Evolutionary conservation across 2,797 vertebrate species (phyloP), one percentile per base, ranked within the genome.

Genomic region (Amblyraja radiata): DNA sequence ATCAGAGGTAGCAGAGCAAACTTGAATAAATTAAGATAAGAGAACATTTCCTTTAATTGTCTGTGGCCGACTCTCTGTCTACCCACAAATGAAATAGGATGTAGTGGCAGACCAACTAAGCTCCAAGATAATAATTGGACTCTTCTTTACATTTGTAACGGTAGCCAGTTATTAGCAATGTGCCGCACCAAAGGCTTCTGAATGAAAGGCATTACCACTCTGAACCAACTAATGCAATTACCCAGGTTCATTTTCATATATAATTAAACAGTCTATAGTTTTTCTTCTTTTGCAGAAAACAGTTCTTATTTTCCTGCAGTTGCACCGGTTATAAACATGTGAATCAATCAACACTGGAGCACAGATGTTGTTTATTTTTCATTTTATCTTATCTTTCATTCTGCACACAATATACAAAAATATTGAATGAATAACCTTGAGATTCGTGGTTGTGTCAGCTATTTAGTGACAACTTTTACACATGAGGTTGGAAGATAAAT

Each of bases 91-190:
- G 90, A 74, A 58, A 71, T 92, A n/a, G 32, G 39, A 46, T 92
- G 71, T 54, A 46, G 10, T 4, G 63, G 71, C 73, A 39, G 73
- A 92, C n/a, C 63, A 68, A 32, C 84, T 88, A 28, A 65, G 84
- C 39, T 74, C 39, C 54, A n/a, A 73, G 46, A 92, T 76, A 92
- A 54, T 92, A 76, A 76, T 28, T 54, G 90, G 28, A 39, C 36
- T 74, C 25, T 76, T 88, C 84, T 92, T 76, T 76, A 73, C 90
- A 28, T n/a, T 92, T 76, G 39, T 92, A 92, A 92, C 58, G 90
- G 13, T 92, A 76, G 68, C 25, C 10, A 25, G 71, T 92, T 92
- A 92, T 76, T 74, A 76, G 36, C 61, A 88, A 6, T 21, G n/a
- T n/a, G 1, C 71, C 54, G 73, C 23, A 74, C 10, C 28, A 76